Conservation (phyloP, 1,140 invertebrate genomes). For the Arctopsyche grandis region DNA sequence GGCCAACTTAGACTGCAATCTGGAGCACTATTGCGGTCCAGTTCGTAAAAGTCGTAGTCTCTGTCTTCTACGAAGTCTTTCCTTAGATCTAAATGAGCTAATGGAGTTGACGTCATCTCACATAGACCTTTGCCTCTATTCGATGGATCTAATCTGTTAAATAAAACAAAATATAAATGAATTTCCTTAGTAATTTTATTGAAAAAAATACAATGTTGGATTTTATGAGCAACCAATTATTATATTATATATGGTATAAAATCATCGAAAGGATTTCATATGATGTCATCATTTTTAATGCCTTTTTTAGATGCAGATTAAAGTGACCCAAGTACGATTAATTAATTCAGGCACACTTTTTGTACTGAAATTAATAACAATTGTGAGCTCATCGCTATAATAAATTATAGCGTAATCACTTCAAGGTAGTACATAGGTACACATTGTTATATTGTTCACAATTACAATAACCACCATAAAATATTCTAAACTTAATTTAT, state of each 20-base stretch:
- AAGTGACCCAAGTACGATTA: background rate
- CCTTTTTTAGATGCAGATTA: background rate
- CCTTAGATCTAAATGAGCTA: slow-evolving; percentile 71
- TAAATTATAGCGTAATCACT: slow-evolving; percentile 14
- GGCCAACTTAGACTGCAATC: slow-evolving; percentile 57
- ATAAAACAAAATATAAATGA: too few species aligned
- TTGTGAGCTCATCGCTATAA: slow-evolving; percentile 4
- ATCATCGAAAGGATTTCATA: background rate
- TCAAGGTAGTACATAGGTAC: background rate
- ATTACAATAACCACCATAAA: background rate
- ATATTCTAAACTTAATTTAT: background rate
- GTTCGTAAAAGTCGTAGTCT: slow-evolving; percentile 81
- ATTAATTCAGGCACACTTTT: background rate
- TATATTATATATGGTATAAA: too few species aligned
- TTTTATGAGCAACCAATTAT: background rate
- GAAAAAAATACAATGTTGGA: background rate
- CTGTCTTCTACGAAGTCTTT: slow-evolving; percentile 74
- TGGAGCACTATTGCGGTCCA: slow-evolving; percentile 70
- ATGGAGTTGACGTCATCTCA: slow-evolving; percentile 76
- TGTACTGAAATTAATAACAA: background rate
- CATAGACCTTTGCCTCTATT: slow-evolving; percentile 75
- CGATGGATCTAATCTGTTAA: slow-evolving; percentile 70
- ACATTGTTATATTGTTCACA: background rate
- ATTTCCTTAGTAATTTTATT: too few species aligned
- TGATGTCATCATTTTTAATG: background rate